Evolutionary conservation across 1,140 invertebrate species (phyloP), one percentile per base, ranked within the genome.

Genomic region (Elysia chlorotica): DNA sequence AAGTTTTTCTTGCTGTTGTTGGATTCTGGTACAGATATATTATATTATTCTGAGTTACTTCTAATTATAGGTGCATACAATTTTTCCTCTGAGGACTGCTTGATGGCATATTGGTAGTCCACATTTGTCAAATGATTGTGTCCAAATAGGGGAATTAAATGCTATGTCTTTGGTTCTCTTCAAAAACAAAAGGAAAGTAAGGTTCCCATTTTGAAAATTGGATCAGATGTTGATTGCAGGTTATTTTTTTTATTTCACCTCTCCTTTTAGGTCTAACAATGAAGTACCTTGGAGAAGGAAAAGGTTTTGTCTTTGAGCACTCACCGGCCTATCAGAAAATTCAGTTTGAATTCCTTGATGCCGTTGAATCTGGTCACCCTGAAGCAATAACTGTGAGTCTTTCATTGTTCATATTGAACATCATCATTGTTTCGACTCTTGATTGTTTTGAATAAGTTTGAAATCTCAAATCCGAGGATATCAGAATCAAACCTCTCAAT

Each of bases 281-380:
- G 94, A 89, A 87, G 62, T 76, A 53, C 87, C 88, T 70, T 82
- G 75, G 86, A 76, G 88, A 86, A 21, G 81, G 87, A 61, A 90
- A 89, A 53, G 92, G 92, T 85, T 97, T 96, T 84, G 88, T 90
- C 5, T 96, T 92, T 85, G 93, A 94, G 75, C 95, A 97, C 79
- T 93, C 89, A 83, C 84, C 89, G 33, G 89, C 91, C 23, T 97
- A 97, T 85, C 92, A 92, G 82, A 88, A 92, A 79, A 86, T 93
- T 31, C 93, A 95, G 81, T 89, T 90, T 65, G 88, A 89, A 81
- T 96, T 96, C 83, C 88, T 94, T 33, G 87, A 92, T 75, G 93
- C 93, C 65, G 92, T 96, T 23, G 92, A 95, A 83, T 92, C 91
- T 78, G 89, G 93, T 28, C 92, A 95, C 86, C 92, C 94, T 1